Base-by-base conservation (phyloP, 2,113 vertebrate genomes). In the Clarias magur region DNA sequence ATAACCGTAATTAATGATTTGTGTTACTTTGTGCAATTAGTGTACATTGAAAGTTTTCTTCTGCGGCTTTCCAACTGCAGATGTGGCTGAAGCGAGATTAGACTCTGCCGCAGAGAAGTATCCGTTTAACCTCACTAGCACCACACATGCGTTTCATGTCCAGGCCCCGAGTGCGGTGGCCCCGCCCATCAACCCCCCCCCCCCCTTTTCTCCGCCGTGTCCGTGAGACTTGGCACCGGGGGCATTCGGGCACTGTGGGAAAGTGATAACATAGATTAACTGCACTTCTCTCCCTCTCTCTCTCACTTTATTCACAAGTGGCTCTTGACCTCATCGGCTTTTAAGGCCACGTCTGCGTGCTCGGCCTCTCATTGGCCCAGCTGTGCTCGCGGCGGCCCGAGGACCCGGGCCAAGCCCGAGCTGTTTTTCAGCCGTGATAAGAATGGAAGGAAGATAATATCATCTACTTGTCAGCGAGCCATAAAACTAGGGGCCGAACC, bases 181-280 rank as follows among this genome's bases (percentile, higher is more conserved):
- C 60, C 87, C 67, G 89, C 72, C 89, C 80, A 76, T 27, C 82
- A 76, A 23, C 82, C 60, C 34, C 34, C 34, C 34, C 3, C 34
- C 34, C 34, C 3, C 67, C 85, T 60, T 81, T 85, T 56, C 62
- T 7, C 27, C 3, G 38, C 80, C 80, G 54, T 15, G 65, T 81
- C 86, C 75, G 78, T 82, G 78, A 70, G 89, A 89, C 81, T 59
- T 82, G 75, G 84, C 88, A 86, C 85, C 85, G 23, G 76, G 60
- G 86, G 79, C 86, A 79, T 82, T 68, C 82, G 85, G 88, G 90
- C 87, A 80, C 91, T 84, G 90, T 91, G 90, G 89, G 86, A 92
- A 92, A 88, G 86, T 89, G 92, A 92, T 93, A 92, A 94, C 89
- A 92, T 88, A 92, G 88, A 89, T 90, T 88, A 87, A 85, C 63